Conservation (phyloP, 2,113 vertebrate species). For the Halichoeres trimaculatus region DNA sequence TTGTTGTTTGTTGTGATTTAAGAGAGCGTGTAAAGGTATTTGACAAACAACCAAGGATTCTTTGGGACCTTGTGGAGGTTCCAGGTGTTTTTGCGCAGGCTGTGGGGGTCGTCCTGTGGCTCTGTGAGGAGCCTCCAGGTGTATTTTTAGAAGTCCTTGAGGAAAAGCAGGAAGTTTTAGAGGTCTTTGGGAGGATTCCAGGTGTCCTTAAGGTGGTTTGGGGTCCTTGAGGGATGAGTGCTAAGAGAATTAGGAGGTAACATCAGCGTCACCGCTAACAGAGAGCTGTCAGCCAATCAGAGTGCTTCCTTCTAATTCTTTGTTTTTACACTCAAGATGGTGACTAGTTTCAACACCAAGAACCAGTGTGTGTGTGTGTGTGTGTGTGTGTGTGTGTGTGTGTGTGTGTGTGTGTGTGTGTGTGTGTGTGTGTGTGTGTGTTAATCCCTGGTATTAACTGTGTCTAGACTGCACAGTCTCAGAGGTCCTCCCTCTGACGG, state of each 20-base stretch:
- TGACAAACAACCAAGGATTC: not conserved
- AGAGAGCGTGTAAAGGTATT: not conserved
- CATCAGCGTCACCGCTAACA: not conserved
- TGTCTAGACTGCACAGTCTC: constrained; percentile 33
- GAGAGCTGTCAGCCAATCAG: not conserved
- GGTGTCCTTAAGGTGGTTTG: not conserved
- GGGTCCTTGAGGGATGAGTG: too few species aligned
- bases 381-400: constrained; percentile 10
- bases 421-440: constrained; percentile 13
- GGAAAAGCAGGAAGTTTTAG: not conserved
- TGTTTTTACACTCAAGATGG: not conserved
- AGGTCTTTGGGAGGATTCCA: not conserved
- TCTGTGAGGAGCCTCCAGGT: not conserved
- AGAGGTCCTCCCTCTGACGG: constrained; percentile 1
- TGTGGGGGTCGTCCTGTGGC: not conserved
- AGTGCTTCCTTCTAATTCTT: not conserved
- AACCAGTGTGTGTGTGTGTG: constrained; percentile 3
- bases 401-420: constrained; percentile 11
- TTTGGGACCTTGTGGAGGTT: not conserved
- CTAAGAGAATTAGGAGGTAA: too few species aligned
- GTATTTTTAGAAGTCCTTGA: not conserved
- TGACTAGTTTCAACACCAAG: constrained; percentile 1
- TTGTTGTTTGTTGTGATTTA: too few species aligned
- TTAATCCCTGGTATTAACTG: constrained; percentile 36
- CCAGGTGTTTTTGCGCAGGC: not conserved